Percentiles rank a stretch among this genome's conserved stretches.
phyloP scores from a whole-genome alignment of 1,140 invertebrate genomes.

The Sminthurides bifidus region DNA sequence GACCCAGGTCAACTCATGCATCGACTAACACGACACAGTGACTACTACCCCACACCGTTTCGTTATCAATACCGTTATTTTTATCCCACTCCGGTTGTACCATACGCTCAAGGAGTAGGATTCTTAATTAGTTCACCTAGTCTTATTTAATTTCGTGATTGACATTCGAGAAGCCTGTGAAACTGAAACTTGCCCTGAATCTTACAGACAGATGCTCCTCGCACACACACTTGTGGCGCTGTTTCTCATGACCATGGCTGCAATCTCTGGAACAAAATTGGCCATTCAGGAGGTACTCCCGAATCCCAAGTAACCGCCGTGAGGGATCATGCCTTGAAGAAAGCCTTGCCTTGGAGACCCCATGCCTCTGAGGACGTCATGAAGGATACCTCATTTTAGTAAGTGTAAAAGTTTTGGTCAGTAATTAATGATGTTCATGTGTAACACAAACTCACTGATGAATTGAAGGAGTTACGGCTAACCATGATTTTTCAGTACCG shows the following conservation, averaged over 20 bases:
- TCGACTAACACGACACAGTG: constrained; percentile 19
- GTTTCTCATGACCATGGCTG: constrained; percentile 16
- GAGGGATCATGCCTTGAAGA: constrained; percentile 22
- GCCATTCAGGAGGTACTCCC: constrained; percentile 1
- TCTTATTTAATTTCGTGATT: not conserved
- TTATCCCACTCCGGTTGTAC: constrained; percentile 22
- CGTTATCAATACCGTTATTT: constrained; percentile 27
- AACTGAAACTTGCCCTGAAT: not conserved
- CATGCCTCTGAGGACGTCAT: constrained; percentile 13
- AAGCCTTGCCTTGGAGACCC: constrained; percentile 22
- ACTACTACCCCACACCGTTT: constrained; percentile 23
- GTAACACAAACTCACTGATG: too few relatives aligned
- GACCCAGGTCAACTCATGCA: too few relatives aligned
- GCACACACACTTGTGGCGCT: constrained; percentile 20
- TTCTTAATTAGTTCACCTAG: not conserved
- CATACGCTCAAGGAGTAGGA: constrained; percentile 10
- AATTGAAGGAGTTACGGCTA: too few relatives aligned
- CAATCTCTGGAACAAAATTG: constrained; percentile 21
- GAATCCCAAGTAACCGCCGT: constrained; percentile 7
- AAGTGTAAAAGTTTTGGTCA: too few relatives aligned
- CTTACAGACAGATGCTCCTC: constrained; percentile 5
- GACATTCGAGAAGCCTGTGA: not conserved
- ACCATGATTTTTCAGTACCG: constrained; percentile 19
- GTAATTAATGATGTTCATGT: too few relatives aligned
- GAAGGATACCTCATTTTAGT: constrained; percentile 25